These are phyloP conservation scores for Parauchenoglanis punctatus DNA, from an alignment of 2,797 vertebrate genomes.

Conservation along the genomic window DNA sequence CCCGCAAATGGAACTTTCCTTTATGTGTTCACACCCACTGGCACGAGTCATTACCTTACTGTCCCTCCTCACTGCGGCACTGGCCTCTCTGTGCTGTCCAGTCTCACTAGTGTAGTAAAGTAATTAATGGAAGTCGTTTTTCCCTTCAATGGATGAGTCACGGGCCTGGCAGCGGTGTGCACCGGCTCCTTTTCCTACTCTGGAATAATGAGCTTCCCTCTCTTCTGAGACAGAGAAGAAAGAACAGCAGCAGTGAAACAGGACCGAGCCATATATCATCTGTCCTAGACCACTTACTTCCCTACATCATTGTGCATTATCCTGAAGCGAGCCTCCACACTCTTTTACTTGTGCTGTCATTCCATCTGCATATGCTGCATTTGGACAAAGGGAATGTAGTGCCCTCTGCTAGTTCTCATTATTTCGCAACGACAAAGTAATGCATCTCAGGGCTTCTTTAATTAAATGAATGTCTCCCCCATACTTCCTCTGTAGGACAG, in stretches of 20 bases:
- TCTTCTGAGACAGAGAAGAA: not conserved
- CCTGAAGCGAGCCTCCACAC: not conserved
- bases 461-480: conserved; percentile 8
- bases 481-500: conserved; percentile 5
- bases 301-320: conserved; percentile 7
- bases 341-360: not conserved
- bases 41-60: conserved; percentile 22
- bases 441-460: conserved; percentile 8
- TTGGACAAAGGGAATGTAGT: not conserved
- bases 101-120: conserved; percentile 51
- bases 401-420: not conserved
- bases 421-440: not conserved
- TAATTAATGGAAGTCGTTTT: conserved; percentile 61
- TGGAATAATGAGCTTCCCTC: conserved; percentile 46
- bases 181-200: conserved; percentile 11
- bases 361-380: not conserved
- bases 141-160: conserved; percentile 60
- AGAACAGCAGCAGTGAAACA: conserved; percentile 30
- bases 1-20: conserved; percentile 25
- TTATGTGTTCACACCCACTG: conserved; percentile 28
- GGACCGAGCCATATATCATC: conserved; percentile 27
- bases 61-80: conserved; percentile 20
- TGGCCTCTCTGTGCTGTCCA: conserved; percentile 38
- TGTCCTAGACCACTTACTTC: conserved; percentile 15
- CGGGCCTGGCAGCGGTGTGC: conserved; percentile 48